A percentile compares a stretch with the other conserved stretches of the same genome.
Evolutionary conservation across 37 sponge, comb jelly and placozoan genomes (phyloP).

Genomic region (Haliclona indistincta): DNA sequence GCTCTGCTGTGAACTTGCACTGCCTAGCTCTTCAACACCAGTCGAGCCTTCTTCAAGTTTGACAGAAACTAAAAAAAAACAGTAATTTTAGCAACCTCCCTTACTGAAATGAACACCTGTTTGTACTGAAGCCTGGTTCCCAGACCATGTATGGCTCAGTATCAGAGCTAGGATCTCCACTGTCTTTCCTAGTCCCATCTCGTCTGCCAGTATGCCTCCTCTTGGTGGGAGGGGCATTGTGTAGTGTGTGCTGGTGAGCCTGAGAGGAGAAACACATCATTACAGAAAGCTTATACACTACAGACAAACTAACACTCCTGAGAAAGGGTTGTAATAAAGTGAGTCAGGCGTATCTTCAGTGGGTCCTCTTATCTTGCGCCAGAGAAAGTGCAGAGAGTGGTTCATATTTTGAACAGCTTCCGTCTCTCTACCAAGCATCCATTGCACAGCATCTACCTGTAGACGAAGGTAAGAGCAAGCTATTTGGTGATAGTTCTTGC

Average conservation of each 20-base stretch:
- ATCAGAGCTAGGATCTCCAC: conserved; percentile 89
- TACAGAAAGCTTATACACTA: neutral
- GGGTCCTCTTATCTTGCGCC: neutral
- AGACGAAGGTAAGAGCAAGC: too few relatives aligned
- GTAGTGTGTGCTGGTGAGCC: conserved; percentile 23
- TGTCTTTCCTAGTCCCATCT: conserved; percentile 99
- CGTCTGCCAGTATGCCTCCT: conserved; percentile 96
- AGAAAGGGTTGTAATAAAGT: neutral
- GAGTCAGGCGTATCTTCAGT: neutral
- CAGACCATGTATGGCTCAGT: conserved; percentile 48
- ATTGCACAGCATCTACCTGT: conserved; percentile 75
- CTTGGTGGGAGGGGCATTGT: neutral
- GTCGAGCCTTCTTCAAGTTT: neutral
- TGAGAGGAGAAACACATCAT: conserved; percentile 3
- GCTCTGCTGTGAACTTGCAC: neutral
- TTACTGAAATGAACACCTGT: neutral
- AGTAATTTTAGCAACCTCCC: neutral
- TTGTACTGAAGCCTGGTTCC: neutral
- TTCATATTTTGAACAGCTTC: neutral
- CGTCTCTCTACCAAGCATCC: conserved; percentile 81
- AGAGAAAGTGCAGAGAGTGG: neutral
- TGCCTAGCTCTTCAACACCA: neutral
- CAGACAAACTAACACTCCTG: neutral
- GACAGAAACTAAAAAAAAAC: neutral
- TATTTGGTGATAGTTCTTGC: too few relatives aligned